Evolutionary conservation across 53 echinoderm and acorn worm species (phyloP).

Genomic region (Astropecten irregularis): DNA sequence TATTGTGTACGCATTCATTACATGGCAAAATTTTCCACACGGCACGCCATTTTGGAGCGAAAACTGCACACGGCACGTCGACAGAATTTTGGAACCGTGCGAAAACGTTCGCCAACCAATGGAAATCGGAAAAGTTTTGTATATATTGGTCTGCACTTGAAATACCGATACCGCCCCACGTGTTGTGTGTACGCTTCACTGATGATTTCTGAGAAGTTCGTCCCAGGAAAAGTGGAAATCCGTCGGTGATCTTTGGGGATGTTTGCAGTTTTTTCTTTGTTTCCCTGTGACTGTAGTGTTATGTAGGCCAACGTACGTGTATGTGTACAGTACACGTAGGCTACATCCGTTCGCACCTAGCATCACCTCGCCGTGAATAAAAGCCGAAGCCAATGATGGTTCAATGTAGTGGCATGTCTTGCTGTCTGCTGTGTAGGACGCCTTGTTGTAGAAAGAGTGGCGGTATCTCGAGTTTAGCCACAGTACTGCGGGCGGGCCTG

Average conservation of each 20-base stretch:
- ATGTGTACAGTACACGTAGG: too few species aligned
- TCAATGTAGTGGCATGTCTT: slow-evolving; percentile 10
- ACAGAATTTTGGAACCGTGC: slow-evolving; percentile 48
- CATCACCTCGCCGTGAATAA: too few species aligned
- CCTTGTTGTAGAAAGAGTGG: slow-evolving; percentile 8
- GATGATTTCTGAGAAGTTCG: background rate
- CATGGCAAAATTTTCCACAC: slow-evolving; percentile 57
- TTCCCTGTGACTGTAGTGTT: too few species aligned
- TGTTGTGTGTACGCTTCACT: background rate
- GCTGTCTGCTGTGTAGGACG: slow-evolving; percentile 13
- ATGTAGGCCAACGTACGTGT: too few species aligned
- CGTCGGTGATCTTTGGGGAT: background rate
- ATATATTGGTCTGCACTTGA: too few species aligned
- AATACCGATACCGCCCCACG: slow-evolving; percentile 1
- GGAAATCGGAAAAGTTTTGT: slow-evolving; percentile 40
- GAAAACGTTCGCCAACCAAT: slow-evolving; percentile 16
- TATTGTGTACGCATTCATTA: too few species aligned
- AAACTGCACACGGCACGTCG: slow-evolving; percentile 70
- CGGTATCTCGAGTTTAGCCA: background rate
- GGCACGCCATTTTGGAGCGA: slow-evolving; percentile 76
- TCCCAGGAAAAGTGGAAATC: background rate
- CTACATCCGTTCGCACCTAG: too few species aligned
- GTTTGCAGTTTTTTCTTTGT: background rate
- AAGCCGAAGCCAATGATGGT: too few species aligned
- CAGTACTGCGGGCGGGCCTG: background rate